Evolutionary conservation across 2,888 invertebrate genomes (phyloP), one percentile per base, ranked within the genome.

Genomic region (Dichetophora obliterata): DNA sequence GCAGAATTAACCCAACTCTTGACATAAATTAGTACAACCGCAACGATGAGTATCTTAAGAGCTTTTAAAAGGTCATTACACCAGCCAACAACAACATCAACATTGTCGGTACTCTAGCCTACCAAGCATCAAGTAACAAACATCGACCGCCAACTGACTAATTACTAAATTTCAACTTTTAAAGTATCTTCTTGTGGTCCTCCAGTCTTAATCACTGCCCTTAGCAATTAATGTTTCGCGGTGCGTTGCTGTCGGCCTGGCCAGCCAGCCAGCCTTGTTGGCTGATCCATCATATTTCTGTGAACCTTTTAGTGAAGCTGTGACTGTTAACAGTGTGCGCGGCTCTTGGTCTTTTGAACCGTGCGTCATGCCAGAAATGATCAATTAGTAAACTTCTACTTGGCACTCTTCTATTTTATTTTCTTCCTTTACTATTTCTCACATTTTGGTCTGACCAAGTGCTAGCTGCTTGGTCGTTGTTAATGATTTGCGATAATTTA

Each of bases 41-140:
- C 77, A 76, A 80, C 83, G 84, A 84, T 84, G 84, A 84, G 82
- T 84, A 84, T 84, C 84, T 84, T 82, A 82, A 85, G 84, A 85
- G 83, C 83, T 84, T 82, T 85, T 85, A 85, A 84, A 84, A 85
- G 84, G 84, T 84, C 85, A 81, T 85, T 84, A 84, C 83, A 83
- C 84, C 82, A 79, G 50, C 24, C 27, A 27, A 27, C 27, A 6
- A 48, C 71, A 54, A 8, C 54, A 52, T 14, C 57, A 19, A 14
- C 19, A 59, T 59, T 59, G 27, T 5, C 31, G 27, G 34, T n/a
- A 34, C 16, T 27, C 27, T 43, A 14, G 69, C 50, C 52, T 31
- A 50, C 50, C 50, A 69, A 43, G 50, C 52, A 50, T 37, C 69
- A 48, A 24, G 6, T 24, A 69, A 14, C 19, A 34, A 14, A 24